Evolutionary conservation across 2,113 vertebrate genomes (phyloP).

Genomic region (Morone chrysops): DNA sequence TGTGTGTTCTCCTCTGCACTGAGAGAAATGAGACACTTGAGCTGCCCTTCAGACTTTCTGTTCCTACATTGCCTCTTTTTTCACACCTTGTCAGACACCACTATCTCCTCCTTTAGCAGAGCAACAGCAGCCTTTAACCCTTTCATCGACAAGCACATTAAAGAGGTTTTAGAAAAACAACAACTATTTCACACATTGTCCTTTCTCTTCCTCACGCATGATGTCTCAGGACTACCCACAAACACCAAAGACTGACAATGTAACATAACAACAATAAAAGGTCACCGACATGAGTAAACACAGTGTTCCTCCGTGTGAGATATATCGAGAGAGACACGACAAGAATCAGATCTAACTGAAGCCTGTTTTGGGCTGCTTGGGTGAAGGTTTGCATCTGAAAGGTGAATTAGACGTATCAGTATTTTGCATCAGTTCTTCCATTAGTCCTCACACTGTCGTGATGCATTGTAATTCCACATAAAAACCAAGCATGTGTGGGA

Average conservation of each 20-base stretch:
- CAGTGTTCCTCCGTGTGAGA: background rate
- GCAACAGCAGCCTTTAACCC: constrained; percentile 59
- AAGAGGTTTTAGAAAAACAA: constrained; percentile 4
- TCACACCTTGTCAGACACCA: constrained; percentile 78
- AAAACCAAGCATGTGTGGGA: background rate
- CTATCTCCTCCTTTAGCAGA: constrained; percentile 47
- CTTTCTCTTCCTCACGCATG: constrained; percentile 9
- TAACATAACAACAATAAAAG: constrained; percentile 31
- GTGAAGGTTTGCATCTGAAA: constrained; percentile 1
- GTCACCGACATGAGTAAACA: constrained; percentile 35
- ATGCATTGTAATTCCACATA: background rate
- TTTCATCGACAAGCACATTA: constrained; percentile 45
- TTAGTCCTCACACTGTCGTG: background rate
- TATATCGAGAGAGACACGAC: background rate
- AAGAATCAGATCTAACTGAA: background rate
- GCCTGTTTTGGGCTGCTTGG: background rate
- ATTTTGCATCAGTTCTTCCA: background rate
- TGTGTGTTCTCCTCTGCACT: constrained; percentile 35
- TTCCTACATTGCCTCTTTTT: constrained; percentile 61
- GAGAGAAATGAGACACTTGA: constrained; percentile 62
- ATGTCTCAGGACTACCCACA: constrained; percentile 15
- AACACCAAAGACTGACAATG: constrained; percentile 27
- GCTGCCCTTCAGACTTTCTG: constrained; percentile 69
- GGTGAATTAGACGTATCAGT: background rate
- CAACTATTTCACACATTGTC: constrained; percentile 53